Conservation (phyloP, 2,797 vertebrate species). For the Rhinichthys osculus region DNA sequence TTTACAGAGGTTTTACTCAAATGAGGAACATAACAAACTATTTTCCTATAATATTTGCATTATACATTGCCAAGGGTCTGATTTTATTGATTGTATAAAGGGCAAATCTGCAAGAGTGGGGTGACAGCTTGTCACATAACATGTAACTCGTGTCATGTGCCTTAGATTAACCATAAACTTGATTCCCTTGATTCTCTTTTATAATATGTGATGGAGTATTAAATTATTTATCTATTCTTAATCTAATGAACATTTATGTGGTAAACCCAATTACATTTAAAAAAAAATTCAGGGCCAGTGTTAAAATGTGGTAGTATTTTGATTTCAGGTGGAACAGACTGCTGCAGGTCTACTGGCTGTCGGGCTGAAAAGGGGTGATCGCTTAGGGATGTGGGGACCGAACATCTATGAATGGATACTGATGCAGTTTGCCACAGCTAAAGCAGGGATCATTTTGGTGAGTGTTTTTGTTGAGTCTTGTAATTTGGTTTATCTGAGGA, state of each 20-base stretch:
- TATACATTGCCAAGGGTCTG: background rate
- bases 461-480: constrained; percentile 60
- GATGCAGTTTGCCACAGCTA: constrained; percentile 90
- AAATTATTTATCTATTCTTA: background rate
- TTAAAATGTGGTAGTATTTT: constrained; percentile 15
- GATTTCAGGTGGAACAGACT: constrained; percentile 85
- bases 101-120: background rate
- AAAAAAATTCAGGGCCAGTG: background rate
- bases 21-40: background rate
- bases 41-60: background rate
- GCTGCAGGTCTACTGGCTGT: constrained; percentile 90
- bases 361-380: constrained; percentile 87
- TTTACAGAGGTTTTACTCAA: background rate
- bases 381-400: constrained; percentile 93
- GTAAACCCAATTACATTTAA: background rate
- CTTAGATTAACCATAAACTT: background rate
- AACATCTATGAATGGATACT: constrained; percentile 92
- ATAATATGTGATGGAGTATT: background rate
- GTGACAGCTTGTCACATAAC: background rate
- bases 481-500: background rate
- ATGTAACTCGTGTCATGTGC: background rate
- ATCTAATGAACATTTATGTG: background rate
- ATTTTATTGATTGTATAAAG: constrained; percentile 9
- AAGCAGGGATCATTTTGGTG: constrained; percentile 93
- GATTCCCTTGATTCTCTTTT: background rate